Evolutionary conservation across 2,113 vertebrate genomes (phyloP).

Genomic region (Vimba vimba): DNA sequence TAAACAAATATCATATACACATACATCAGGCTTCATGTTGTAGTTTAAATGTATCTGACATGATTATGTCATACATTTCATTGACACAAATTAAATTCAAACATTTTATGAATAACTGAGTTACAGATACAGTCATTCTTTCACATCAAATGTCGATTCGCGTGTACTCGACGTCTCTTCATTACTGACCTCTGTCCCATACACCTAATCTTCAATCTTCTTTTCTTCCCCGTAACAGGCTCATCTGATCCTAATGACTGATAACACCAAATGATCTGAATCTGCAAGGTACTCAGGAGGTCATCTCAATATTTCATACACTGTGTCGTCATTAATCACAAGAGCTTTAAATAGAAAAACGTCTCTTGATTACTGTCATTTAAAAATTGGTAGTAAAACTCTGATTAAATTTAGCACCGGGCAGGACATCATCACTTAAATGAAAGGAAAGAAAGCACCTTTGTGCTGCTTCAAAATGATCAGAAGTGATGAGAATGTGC

Average conservation of each 20-base stretch:
- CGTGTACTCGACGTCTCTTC: not conserved
- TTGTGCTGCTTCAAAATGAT: not conserved
- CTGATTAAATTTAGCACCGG: not conserved
- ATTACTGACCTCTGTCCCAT: slow-evolving; percentile 21
- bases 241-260: slow-evolving; percentile 30
- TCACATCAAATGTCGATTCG: not conserved
- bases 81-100: not conserved
- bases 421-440: not conserved
- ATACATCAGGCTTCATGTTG: not conserved
- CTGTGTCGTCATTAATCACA: slow-evolving; percentile 32
- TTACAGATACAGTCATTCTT: not conserved
- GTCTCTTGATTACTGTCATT: not conserved
- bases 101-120: not conserved
- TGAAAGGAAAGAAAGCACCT: not conserved
- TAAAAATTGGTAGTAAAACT: not conserved
- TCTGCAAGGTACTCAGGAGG: slow-evolving; percentile 5
- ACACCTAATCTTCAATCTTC: slow-evolving; percentile 41
- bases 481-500: not conserved
- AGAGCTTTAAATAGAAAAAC: slow-evolving; percentile 22
- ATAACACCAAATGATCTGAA: slow-evolving; percentile 38
- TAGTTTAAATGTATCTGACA: not conserved
- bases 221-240: slow-evolving; percentile 21
- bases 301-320: slow-evolving; percentile 41
- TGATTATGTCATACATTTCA: not conserved
- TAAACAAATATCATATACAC: not conserved